A percentile compares a stretch with the other conserved stretches of the same genome.
phyloP scores from a whole-genome alignment of 92 coral and sea anemone genomes.

The Heliopora coerulea region DNA sequence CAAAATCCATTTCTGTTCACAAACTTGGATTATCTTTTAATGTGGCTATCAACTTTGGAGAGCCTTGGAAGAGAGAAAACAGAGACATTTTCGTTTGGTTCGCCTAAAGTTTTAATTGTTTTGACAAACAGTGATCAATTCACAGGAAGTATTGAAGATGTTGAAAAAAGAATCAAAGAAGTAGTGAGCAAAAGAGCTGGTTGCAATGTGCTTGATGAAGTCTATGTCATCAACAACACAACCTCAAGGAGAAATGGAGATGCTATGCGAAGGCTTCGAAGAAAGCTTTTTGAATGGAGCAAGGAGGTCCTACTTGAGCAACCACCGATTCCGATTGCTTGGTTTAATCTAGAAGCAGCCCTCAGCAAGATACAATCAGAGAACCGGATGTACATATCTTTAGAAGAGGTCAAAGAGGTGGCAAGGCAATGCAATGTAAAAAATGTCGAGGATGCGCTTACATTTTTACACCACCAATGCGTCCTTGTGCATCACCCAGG shows the following conservation, averaged over 20 bases:
- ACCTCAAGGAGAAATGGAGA: conserved; percentile 19
- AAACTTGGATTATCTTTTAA: not conserved
- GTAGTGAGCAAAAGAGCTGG: conserved; percentile 7
- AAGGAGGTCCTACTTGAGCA: conserved; percentile 8
- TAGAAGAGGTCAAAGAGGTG: conserved; percentile 15
- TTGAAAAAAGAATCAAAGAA: conserved; percentile 38
- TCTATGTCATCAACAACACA: conserved; percentile 61
- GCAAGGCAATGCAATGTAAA: conserved; percentile 25
- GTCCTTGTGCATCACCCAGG: conserved; percentile 51
- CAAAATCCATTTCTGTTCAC: not conserved
- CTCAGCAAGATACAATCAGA: conserved; percentile 11
- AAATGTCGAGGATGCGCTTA: conserved; percentile 23
- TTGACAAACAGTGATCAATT: conserved; percentile 63
- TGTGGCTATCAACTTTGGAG: not conserved
- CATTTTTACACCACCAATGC: conserved; percentile 56
- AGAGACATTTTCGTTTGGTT: no score
- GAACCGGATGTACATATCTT: conserved; percentile 11
- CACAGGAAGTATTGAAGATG: conserved; percentile 6
- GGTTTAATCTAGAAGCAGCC: conserved; percentile 43
- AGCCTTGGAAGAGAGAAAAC: no score
- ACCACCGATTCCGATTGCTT: not conserved
- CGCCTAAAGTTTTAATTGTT: conserved; percentile 52
- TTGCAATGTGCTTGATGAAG: conserved; percentile 6
- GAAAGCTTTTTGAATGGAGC: conserved; percentile 28
- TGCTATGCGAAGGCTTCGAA: conserved; percentile 31